Base-by-base conservation (phyloP, 2,888 invertebrate species). In the Napeogenes sylphis region DNA sequence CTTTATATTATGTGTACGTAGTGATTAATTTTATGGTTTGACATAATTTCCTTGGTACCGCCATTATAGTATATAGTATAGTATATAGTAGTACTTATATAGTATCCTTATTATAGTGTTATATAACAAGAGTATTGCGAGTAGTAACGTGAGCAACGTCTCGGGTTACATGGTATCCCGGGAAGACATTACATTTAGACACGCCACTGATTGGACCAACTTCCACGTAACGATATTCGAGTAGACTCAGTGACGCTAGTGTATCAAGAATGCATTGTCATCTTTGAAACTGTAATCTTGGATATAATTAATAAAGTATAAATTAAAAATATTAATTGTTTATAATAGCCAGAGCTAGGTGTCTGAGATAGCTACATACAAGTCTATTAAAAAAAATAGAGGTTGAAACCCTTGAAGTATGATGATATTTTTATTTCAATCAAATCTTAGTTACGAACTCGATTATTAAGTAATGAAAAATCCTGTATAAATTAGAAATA, bases 141-240 rank as follows among this genome's bases (percentile, higher is more conserved):
- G 51, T 30, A 75, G 76, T 81, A 83, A 86, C 75, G 67, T 70
- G 83, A 83, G 76, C 73, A 76, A 70, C 75, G 83, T 77, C 78
- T 84, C 83, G 73, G 79, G 80, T 88, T 83, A 80, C 86, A 77
- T 77, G 69, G 75, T 69, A 75, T 87, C 85, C 84, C 79, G 81
- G 86, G 88, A 88, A 89, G 78, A 80, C 83, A 84, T 86, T 84
- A 85, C 69, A 63, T 72, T 85, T 85, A 79, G 83, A 80, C 80
- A 83, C 82, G 78, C 75, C 68, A 66, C 71, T 72, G 70, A 72
- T 69, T 65, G 68, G 64, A 58, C 67, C 72, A 4, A 75, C 74
- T 87, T 88, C 87, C 81, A 82, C 72, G 86, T 84, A 88, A 66
- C 75, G 87, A 79, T 66, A 88, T 71, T 71, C 68, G 86, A 73